Conservation (phyloP, 1,140 invertebrate genomes). For the Wiebesia pumilae region DNA sequence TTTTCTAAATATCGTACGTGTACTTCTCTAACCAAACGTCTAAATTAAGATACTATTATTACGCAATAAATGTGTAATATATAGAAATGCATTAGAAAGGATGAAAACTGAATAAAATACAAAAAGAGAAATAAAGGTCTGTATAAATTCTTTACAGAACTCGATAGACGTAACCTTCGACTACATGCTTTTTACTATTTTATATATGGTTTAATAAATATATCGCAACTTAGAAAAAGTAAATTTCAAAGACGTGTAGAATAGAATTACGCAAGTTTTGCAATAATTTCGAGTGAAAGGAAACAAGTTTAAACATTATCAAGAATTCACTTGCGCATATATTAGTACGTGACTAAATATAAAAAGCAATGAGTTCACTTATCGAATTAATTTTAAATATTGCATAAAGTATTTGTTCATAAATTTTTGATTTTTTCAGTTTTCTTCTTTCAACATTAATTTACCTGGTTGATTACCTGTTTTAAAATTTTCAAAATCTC, state of each 20-base stretch:
- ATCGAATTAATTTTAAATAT: neutral
- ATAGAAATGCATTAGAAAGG: no score
- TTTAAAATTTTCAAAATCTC: no score
- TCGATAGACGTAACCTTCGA: neutral
- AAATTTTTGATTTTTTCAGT: no score
- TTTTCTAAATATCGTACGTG: slow-evolving; percentile 1
- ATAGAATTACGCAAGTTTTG: slow-evolving; percentile 36
- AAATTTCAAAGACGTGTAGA: slow-evolving; percentile 11
- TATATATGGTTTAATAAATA: neutral
- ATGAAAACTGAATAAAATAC: no score
- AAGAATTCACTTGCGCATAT: neutral
- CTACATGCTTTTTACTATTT: neutral
- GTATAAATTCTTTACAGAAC: neutral
- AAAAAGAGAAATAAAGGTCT: neutral
- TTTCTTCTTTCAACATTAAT: no score
- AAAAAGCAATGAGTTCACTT: neutral
- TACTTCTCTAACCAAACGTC: neutral
- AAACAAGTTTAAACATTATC: slow-evolving; percentile 31
- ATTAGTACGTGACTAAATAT: slow-evolving; percentile 8
- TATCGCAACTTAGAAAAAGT: slow-evolving; percentile 27
- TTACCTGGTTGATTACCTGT: no score
- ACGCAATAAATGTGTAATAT: neutral
- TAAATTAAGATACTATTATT: neutral
- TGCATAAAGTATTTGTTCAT: no score
- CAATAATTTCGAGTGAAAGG: slow-evolving; percentile 57